Evolutionary conservation across 1,140 invertebrate species (phyloP), one percentile per base, ranked within the genome.

Genomic region (Nephotettix cincticeps): DNA sequence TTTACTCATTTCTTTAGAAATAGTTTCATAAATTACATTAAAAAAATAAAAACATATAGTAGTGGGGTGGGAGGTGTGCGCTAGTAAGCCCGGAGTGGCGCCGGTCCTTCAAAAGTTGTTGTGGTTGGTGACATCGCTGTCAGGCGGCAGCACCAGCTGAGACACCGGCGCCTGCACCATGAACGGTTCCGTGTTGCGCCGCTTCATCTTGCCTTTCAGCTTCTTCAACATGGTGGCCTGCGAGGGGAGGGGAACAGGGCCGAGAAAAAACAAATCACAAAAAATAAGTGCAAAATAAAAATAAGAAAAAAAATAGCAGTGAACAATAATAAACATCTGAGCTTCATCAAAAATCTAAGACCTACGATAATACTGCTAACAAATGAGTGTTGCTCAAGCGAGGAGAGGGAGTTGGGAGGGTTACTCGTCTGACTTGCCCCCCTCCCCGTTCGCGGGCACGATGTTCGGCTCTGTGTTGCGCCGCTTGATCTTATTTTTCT

Each of bases 151-250:
- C 65, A 58, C 70, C 73, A 47, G 47, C 70, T 56, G 68, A 28
- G 0, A 29, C 32, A 14, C 56, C 0, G 72, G 65, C 21, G 56
- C 36, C 47, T 74, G 75, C 30, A 92, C 87, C 83, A 96, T 96
- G 71, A 89, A 90, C 71, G 96, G 92, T 85, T 94, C 93, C 71
- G 95, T 96, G 84, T 97, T 95, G 79, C 94, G 89, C 71, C 94
- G 86, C 85, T 95, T 96, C 87, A 97, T 95, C 88, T 96, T 97
- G 79, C 90, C 91, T 85, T 96, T 97, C 87, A 90, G 90, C 86
- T 93, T 92, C 88, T 93, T 93, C 84, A 93, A 85, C 91, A 93
- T 93, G 80, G 91, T 93, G 76, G 91, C 91, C 91, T 93, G 86
- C 82, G 82, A 83, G 19, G 71, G 66, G 25, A 14, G 19, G 1